Evolutionary conservation across 2,797 vertebrate species (phyloP).

Genomic region (Notoglanidium macrostoma): DNA sequence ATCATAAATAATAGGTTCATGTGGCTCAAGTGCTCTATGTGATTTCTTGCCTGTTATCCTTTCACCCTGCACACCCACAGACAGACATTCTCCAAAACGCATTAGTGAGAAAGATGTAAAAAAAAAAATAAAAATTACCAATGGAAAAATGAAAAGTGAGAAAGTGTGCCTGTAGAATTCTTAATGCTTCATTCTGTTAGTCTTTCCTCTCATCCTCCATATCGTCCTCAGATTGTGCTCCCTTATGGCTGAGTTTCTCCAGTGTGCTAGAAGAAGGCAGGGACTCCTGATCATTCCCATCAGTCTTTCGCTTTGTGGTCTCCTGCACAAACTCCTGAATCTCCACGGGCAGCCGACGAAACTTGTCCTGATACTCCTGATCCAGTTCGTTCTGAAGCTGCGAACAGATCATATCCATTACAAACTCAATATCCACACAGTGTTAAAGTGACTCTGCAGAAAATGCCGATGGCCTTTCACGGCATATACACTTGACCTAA

Average conservation of each 20-base stretch:
- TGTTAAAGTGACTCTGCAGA: not conserved
- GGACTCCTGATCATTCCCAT: constrained; percentile 84
- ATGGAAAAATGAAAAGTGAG: constrained; percentile 41
- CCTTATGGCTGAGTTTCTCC: constrained; percentile 86
- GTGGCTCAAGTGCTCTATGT: constrained; percentile 34
- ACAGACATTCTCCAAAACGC: constrained; percentile 8
- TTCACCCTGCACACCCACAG: not conserved
- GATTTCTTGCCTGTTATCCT: not conserved
- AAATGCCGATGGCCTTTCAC: constrained; percentile 8
- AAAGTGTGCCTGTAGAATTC: constrained; percentile 39
- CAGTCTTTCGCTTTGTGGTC: constrained; percentile 85
- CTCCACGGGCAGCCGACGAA: constrained; percentile 92
- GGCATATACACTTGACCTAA: constrained; percentile 18
- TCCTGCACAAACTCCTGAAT: constrained; percentile 96
- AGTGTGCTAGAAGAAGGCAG: constrained; percentile 75
- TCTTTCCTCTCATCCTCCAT: constrained; percentile 60
- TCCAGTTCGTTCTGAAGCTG: constrained; percentile 93
- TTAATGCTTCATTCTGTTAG: constrained; percentile 24
- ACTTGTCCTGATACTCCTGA: constrained; percentile 96
- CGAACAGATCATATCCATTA: constrained; percentile 43
- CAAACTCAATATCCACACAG: not conserved
- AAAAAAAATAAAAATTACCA: not conserved
- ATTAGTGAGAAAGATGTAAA: constrained; percentile 25
- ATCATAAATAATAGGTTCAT: constrained; percentile 16
- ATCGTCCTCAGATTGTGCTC: constrained; percentile 58